Conservation (phyloP, 2,797 vertebrate species). For the Chiloscyllium punctatum region DNA sequence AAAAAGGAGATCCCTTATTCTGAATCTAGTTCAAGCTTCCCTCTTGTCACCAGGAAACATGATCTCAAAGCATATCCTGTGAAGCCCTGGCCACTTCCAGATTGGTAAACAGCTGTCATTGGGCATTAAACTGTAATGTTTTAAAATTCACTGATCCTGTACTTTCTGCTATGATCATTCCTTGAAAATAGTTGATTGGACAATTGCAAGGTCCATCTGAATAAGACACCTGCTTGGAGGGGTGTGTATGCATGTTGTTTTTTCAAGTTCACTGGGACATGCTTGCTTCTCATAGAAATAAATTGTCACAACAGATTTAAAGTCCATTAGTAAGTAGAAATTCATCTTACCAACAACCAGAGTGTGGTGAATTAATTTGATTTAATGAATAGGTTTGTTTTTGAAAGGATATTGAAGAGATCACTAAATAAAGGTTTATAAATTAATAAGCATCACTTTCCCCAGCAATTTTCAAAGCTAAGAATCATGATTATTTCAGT, state of each 20-base stretch:
- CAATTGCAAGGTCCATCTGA: background rate
- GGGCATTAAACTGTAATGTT: background rate
- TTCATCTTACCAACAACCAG: background rate
- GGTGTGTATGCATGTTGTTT: background rate
- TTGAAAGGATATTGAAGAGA: background rate
- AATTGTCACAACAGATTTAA: background rate
- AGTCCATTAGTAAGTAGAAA: background rate
- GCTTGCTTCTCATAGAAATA: background rate
- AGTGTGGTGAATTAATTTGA: background rate
- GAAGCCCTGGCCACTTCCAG: too few species aligned
- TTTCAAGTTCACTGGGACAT: background rate
- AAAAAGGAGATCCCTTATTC: background rate
- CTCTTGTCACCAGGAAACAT: too few species aligned
- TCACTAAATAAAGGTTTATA: background rate
- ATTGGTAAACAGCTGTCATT: background rate
- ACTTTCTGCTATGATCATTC: background rate
- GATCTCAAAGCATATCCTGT: too few species aligned
- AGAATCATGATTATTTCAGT: background rate
- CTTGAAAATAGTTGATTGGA: background rate
- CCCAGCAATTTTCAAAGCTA: background rate
- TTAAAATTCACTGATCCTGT: too few species aligned
- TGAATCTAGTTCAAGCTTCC: background rate
- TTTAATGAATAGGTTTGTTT: slow-evolving; percentile 12
- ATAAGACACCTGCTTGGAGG: background rate
- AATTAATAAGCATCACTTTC: background rate